Evolutionary conservation across 2,113 vertebrate genomes (phyloP).

Genomic region (Phyllopteryx taeniolatus): DNA sequence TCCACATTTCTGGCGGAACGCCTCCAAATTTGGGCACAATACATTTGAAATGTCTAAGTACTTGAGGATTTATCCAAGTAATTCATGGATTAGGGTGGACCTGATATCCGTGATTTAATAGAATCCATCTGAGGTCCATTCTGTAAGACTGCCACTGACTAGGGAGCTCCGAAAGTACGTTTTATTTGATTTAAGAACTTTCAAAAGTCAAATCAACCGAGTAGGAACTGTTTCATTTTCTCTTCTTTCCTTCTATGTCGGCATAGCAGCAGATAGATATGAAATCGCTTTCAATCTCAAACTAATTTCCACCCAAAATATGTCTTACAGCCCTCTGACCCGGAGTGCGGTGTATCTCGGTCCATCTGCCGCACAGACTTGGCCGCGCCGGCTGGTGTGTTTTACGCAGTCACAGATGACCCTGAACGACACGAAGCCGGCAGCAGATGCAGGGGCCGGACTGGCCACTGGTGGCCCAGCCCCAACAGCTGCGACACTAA

Average conservation of each 20-base stretch:
- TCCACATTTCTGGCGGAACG: no score
- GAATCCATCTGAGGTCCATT: no score
- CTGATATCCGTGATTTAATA: background rate
- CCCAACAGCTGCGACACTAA: conserved; percentile 16
- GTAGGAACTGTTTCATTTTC: background rate
- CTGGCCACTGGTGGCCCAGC: conserved; percentile 5
- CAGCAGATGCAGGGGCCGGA: conserved; percentile 9
- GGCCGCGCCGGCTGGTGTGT: background rate
- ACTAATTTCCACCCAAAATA: conserved; percentile 19
- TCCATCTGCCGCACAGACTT: background rate
- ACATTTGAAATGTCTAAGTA: no score
- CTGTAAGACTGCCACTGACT: background rate
- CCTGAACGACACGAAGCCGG: background rate
- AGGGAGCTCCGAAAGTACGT: background rate
- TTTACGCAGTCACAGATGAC: conserved; percentile 14
- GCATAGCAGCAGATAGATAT: conserved; percentile 5
- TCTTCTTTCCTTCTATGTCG: background rate
- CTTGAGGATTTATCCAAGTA: no score
- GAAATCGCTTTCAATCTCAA: conserved; percentile 20
- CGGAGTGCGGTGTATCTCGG: background rate
- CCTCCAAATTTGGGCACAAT: no score
- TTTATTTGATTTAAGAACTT: background rate
- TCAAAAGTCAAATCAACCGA: background rate
- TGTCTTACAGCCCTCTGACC: conserved; percentile 8
- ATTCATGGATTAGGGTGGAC: background rate